These are phyloP conservation scores for Malurus melanocephalus DNA, from an alignment of 2,113 vertebrate genomes.

Conservation along the genomic window DNA sequence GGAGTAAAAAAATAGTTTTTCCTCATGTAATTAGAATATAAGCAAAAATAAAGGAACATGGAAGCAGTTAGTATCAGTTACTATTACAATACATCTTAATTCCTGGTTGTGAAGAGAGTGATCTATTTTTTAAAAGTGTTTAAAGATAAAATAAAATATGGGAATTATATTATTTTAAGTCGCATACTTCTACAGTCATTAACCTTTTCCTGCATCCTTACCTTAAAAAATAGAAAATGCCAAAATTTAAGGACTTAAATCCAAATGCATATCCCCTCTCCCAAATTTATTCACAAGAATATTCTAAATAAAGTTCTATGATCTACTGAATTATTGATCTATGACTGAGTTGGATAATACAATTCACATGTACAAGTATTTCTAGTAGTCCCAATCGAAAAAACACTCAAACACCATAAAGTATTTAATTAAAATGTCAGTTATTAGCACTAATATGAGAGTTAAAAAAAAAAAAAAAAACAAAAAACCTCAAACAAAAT, in stretches of 20 bases:
- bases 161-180: background rate
- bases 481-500: background rate
- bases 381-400: background rate
- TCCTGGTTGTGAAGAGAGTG: background rate
- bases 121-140: background rate
- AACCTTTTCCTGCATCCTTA: background rate
- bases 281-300: background rate
- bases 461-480: too few relatives aligned
- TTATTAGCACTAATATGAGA: background rate
- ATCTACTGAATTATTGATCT: background rate
- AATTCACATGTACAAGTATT: background rate
- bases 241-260: background rate
- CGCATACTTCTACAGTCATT: background rate
- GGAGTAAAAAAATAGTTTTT: background rate
- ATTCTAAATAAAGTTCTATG: background rate
- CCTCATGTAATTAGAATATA: background rate
- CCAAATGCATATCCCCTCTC: accelerated
- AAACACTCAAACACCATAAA: accelerated
- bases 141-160: background rate
- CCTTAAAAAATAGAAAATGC: background rate
- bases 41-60: background rate
- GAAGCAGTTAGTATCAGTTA: background rate
- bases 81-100: background rate
- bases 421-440: background rate
- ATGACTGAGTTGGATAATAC: background rate